Base-by-base conservation (phyloP, 2,113 vertebrate genomes). In the Antechinus stuartii region DNA sequence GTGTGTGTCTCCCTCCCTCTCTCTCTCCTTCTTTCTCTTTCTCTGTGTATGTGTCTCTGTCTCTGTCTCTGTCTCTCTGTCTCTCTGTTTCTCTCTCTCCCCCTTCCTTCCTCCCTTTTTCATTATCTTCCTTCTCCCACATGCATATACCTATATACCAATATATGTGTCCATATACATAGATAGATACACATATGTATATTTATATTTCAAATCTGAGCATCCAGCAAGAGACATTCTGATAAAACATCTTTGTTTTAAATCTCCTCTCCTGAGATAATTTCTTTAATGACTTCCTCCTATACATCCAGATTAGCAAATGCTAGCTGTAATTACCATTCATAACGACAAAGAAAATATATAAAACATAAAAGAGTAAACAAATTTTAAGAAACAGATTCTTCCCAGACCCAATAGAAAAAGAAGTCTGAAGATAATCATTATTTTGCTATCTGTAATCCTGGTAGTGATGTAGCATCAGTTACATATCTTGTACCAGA, bases 341-440 rank as follows among this genome's bases (percentile, higher is more conserved):
- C 27, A 61, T 61, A 30, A 61, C 27, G 10, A 61, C 26, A 61
- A 52, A 52, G 50, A 52, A 52, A 52, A 61, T 30, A 27, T 61
- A 61, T 30, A 61, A 61, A 61, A 30, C 57, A 61, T 30, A 61
- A 9, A 30, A 61, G 2, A 27, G 57, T 61, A 61, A 91, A n/a
- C 54, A 54, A 9, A n/a, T 93, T 92, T 94, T 50, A 89, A 57
- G 92, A 49, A 93, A 96, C 96, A 52, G 2, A 90, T 68, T 30
- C 27, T 61, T 27, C 57, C 57, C 57, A 35, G 10, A 25, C 9
- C 26, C 26, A 57, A 24, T 11, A 57, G 25, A 11, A 30, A 57
- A 8, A 26, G 3, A 27, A 57, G 57, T 68, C 30, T 68, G 57
- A 35, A 61, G 57, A 10, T 61, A 61, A 35, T 68, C 35, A 61